Percentiles rank a stretch among this genome's conserved stretches.
Evolutionary conservation across 2,797 vertebrate species (phyloP).

Genomic region (Denticeps clupeoides): DNA sequence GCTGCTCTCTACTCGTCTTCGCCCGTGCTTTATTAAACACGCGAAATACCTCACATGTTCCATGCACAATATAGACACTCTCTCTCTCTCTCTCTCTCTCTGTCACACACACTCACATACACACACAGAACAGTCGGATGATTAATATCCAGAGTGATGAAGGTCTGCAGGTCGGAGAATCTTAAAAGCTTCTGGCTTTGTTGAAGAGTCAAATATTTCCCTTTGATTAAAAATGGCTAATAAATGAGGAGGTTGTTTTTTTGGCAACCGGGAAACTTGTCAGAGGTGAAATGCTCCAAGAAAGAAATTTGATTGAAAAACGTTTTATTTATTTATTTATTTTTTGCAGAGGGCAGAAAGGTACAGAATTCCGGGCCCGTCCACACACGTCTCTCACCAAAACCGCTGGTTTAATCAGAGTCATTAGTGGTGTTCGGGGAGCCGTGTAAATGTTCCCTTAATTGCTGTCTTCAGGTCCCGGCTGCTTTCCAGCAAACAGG

Average conservation of each 20-base stretch:
- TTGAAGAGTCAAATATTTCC: constrained; percentile 30
- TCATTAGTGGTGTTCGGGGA: no score
- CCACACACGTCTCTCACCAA: no score
- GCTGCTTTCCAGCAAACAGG: constrained; percentile 46
- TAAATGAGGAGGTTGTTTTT: constrained; percentile 22
- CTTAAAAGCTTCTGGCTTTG: constrained; percentile 36
- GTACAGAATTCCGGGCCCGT: no score
- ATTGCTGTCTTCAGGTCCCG: constrained; percentile 42
- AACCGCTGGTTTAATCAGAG: no score
- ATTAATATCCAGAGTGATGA: constrained; percentile 25
- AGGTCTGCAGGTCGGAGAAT: constrained; percentile 33
- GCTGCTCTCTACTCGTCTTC: background rate
- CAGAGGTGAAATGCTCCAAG: no score
- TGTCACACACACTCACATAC: background rate
- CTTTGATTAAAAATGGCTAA: constrained; percentile 18
- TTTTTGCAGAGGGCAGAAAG: no score
- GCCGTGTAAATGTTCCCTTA: constrained; percentile 36
- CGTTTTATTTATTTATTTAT: no score
- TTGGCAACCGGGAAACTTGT: no score
- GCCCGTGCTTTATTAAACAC: background rate
- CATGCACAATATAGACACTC: background rate
- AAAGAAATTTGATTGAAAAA: no score
- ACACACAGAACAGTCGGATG: constrained; percentile 10
- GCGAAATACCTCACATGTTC: background rate
- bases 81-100: background rate